Conservation (phyloP, 1,140 invertebrate genomes). For the Bombus confusus region DNA sequence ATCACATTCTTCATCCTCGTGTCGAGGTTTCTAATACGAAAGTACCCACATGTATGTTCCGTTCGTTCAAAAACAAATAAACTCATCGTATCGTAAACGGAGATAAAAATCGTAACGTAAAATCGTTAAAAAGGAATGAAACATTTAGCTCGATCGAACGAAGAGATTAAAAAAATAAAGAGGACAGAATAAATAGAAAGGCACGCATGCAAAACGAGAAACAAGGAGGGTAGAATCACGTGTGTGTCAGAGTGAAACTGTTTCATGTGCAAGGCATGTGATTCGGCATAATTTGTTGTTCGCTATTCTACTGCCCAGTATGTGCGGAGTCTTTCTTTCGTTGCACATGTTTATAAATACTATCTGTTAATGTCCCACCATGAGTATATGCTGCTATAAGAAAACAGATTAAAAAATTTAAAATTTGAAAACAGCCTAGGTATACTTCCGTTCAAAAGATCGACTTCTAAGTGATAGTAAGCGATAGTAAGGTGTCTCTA, state of each 20-base stretch:
- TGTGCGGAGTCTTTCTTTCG: slow-evolving; percentile 47
- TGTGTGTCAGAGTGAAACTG: slow-evolving; percentile 70
- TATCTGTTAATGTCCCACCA: slow-evolving; percentile 25
- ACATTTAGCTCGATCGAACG: slow-evolving; percentile 18
- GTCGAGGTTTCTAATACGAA: slow-evolving; percentile 39
- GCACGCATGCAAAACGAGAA: slow-evolving; percentile 75
- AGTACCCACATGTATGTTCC: slow-evolving; percentile 35
- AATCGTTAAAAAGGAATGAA: neutral
- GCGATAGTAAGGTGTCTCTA: slow-evolving; percentile 28
- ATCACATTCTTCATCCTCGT: slow-evolving; percentile 25
- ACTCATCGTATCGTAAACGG: slow-evolving; percentile 21
- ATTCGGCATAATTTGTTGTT: slow-evolving; percentile 60
- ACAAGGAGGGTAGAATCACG: slow-evolving; percentile 66
- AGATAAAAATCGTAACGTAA: neutral
- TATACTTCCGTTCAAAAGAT: slow-evolving; percentile 1
- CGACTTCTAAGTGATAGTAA: slow-evolving; percentile 47
- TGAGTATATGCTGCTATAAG: slow-evolving; percentile 51
- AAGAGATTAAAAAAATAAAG: slow-evolving; percentile 4
- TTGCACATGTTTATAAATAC: slow-evolving; percentile 20
- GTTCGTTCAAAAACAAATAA: slow-evolving; percentile 11
- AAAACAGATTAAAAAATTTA: slow-evolving; percentile 38
- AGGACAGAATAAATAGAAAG: slow-evolving; percentile 37
- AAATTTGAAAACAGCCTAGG: slow-evolving; percentile 3
- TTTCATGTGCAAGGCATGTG: slow-evolving; percentile 76
- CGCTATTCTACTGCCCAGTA: slow-evolving; percentile 70